Conservation (phyloP, 1,140 invertebrate genomes). For the Eupeodes corollae region DNA sequence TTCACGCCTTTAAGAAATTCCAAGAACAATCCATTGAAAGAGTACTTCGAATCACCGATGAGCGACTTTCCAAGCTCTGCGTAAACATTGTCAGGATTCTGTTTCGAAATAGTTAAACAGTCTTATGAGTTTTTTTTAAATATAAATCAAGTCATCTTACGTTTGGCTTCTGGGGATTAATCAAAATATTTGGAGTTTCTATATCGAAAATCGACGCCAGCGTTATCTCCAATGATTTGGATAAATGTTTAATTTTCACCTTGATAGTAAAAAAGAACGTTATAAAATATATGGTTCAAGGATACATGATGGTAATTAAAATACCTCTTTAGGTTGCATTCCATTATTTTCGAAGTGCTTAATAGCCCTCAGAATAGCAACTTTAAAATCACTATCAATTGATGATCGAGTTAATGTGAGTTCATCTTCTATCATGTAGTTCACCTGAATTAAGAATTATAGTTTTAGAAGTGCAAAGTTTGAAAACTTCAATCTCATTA, state of each 20-base stretch:
- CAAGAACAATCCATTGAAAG: slow-evolving; percentile 35
- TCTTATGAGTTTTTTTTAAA: no score
- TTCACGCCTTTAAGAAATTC: slow-evolving; percentile 16
- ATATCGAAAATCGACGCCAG: no score
- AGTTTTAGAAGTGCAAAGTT: not conserved
- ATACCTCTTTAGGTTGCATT: slow-evolving; percentile 8
- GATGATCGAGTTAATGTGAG: not conserved
- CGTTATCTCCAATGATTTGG: no score
- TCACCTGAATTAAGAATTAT: not conserved
- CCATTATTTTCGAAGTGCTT: slow-evolving; percentile 12
- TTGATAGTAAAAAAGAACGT: no score
- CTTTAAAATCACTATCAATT: slow-evolving; percentile 14
- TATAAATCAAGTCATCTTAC: no score
- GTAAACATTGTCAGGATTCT: no score
- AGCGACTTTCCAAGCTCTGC: slow-evolving; percentile 29
- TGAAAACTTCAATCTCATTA: not conserved
- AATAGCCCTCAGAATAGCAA: slow-evolving; percentile 15
- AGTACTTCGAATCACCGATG: slow-evolving; percentile 36
- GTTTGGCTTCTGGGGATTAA: no score
- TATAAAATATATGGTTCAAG: no score
- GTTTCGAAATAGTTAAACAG: no score
- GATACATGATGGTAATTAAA: no score
- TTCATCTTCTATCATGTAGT: not conserved
- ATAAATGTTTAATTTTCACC: not conserved
- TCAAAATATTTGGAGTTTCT: no score